Percentiles rank a stretch among this genome's conserved stretches.
Conservation (phyloP, 1,140 invertebrate genomes). For the Pseudomyrmex cubaensis region DNA sequence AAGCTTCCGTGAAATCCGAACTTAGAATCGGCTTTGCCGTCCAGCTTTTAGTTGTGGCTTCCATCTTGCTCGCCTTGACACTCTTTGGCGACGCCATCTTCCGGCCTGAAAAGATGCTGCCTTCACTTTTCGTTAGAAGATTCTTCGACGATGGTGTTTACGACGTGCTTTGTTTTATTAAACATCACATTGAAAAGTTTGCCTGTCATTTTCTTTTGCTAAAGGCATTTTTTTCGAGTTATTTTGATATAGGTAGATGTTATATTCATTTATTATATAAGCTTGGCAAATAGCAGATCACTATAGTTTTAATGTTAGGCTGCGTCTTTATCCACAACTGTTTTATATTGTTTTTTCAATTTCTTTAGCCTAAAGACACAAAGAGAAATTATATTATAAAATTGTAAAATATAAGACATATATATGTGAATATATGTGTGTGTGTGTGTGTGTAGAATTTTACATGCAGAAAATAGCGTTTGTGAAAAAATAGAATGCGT, state of each 20-base stretch:
- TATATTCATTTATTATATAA: neutral
- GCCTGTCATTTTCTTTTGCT: neutral
- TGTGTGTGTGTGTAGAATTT: no score
- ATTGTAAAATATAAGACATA: neutral
- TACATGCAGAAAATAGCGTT: no score
- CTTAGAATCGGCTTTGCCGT: conserved; percentile 84
- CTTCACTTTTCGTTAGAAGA: conserved; percentile 69
- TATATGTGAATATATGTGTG: no score
- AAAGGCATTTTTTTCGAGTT: neutral
- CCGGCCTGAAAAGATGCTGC: conserved; percentile 74
- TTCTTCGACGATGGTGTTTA: conserved; percentile 22
- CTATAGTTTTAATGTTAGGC: neutral
- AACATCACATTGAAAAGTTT: conserved; percentile 10
- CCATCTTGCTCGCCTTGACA: conserved; percentile 64
- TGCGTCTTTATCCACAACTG: neutral
- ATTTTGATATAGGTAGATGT: neutral
- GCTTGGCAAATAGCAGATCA: neutral
- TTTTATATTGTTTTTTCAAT: neutral
- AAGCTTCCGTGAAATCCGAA: conserved; percentile 84
- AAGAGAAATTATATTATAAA: neutral
- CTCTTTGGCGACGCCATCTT: conserved; percentile 65
- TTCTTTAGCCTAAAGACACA: no score
- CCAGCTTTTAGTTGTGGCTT: conserved; percentile 69
- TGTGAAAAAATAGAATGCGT: no score
- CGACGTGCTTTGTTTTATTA: neutral